Evolutionary conservation across 2,113 vertebrate species (phyloP), one percentile per base, ranked within the genome.

Genomic region (Uria aalge): DNA sequence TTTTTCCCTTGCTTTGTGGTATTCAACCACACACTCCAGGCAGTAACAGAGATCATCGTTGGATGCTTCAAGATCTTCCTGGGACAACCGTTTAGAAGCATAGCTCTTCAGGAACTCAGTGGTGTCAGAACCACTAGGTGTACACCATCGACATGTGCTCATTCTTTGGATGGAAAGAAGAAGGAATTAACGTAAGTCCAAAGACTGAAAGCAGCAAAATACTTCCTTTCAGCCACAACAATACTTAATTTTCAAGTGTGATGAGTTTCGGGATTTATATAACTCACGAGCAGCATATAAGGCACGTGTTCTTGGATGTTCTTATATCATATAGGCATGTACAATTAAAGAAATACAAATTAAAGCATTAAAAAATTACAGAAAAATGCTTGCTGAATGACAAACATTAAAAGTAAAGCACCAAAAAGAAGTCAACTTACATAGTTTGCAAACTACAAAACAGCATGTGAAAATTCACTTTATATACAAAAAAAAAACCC

Each of bases 131-230:
- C 98, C 98, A 77, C 96, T 96, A 6, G 97, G 98, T 0, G 98
- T 98, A 75, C 99, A 99, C 99, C 99, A 99, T 55, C 97, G 98
- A 74, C 99, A 99, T 19, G 98, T 99, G 96, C 97, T 99, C 99
- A 99, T 99, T 96, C 97, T 99, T 94, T 8, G 72, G 69, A 73
- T 30, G 6, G 2, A 59, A 68, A 80, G 12, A 19, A 5, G 5
- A 4, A 68, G 17, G 24, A 72, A 81, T 91, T 27, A 75, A 67
- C 17, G 15, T 0, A 38, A 74, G 8, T 36, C 13, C 27, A 32
- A 48, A 67, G 47, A 63, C 22, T 36, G 12, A 40, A 87, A 90
- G 29, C 0, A 3, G 6, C 32, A 48, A 71, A 74, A 12, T 21
- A 34, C 8, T 40, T 45, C 48, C 62, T 17, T 63, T 21, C n/a